phyloP scores from a whole-genome alignment of 2,888 invertebrate genomes.

The Uropetala carovei region DNA sequence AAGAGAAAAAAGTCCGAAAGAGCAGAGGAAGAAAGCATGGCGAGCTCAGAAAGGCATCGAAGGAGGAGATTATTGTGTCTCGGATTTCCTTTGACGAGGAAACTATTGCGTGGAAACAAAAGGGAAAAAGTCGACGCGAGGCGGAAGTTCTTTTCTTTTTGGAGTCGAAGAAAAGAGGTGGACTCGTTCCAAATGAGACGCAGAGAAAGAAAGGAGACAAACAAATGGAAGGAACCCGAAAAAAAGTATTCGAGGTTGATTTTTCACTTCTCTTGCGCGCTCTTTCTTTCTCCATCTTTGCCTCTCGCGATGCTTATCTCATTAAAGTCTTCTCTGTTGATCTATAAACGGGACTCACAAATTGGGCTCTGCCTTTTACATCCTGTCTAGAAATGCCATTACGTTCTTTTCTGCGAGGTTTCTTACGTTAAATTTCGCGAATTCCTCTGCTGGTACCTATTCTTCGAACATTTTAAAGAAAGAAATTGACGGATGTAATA shows the following conservation, averaged over 20 bases:
- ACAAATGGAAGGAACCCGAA: neutral
- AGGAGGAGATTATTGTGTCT: neutral
- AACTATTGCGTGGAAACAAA: neutral
- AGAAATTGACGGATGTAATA: too few species aligned
- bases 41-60: neutral
- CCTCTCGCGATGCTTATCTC: neutral
- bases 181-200: neutral
- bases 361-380: too few species aligned
- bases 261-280: neutral
- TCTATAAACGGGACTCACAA: neutral
- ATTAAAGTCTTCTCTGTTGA: neutral
- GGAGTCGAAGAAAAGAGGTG: neutral
- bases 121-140: neutral
- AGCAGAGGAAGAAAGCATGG: neutral
- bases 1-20: neutral
- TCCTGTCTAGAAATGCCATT: too few species aligned
- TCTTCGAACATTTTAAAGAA: too few species aligned
- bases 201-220: neutral
- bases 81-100: neutral
- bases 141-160: neutral
- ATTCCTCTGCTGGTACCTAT: too few species aligned
- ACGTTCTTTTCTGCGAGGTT: too few species aligned
- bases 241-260: neutral
- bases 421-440: too few species aligned
- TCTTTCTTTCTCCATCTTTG: neutral